phyloP scores from a whole-genome alignment of 1,140 invertebrate genomes.

The Archivesica marissinica region DNA sequence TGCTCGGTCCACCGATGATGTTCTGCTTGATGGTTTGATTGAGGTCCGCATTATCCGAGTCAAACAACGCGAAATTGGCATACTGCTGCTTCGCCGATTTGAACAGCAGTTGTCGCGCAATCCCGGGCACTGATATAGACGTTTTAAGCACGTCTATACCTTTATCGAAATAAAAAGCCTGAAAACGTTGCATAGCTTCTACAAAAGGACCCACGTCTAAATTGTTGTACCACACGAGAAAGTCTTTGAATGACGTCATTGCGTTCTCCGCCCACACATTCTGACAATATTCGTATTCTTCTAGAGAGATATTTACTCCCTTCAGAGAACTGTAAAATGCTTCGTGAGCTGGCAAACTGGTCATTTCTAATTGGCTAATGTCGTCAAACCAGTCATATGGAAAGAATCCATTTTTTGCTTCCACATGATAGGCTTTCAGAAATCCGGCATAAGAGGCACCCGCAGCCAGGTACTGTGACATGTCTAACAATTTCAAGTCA shows the following conservation, averaged over 20 bases:
- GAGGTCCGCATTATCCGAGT: constrained; percentile 41
- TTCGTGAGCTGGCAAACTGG: constrained; percentile 5
- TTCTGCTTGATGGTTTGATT: constrained; percentile 42
- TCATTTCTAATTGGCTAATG: constrained; percentile 37
- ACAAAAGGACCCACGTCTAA: constrained; percentile 58
- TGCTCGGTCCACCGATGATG: constrained; percentile 39
- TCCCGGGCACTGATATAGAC: constrained; percentile 54
- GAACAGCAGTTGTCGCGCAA: constrained; percentile 46
- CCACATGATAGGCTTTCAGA: constrained; percentile 46
- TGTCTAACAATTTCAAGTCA: constrained; percentile 59
- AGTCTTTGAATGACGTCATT: constrained; percentile 63
- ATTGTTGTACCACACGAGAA: constrained; percentile 66
- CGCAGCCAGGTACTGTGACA: constrained; percentile 50
- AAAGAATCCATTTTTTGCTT: constrained; percentile 62
- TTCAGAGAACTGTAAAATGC: constrained; percentile 64
- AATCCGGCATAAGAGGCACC: constrained; percentile 50
- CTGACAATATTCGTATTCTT: constrained; percentile 61
- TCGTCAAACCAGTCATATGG: constrained; percentile 66
- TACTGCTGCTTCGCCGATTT: neutral
- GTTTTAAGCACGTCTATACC: constrained; percentile 61
- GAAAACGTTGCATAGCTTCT: constrained; percentile 19
- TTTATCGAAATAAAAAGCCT: constrained; percentile 53
- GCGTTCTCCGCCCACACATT: constrained; percentile 48
- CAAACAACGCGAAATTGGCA: constrained; percentile 35
- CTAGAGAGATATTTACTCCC: constrained; percentile 38